Evolutionary conservation across 2,113 vertebrate genomes (phyloP), one percentile per base, ranked within the genome.

Genomic region (Micromys minutus): DNA sequence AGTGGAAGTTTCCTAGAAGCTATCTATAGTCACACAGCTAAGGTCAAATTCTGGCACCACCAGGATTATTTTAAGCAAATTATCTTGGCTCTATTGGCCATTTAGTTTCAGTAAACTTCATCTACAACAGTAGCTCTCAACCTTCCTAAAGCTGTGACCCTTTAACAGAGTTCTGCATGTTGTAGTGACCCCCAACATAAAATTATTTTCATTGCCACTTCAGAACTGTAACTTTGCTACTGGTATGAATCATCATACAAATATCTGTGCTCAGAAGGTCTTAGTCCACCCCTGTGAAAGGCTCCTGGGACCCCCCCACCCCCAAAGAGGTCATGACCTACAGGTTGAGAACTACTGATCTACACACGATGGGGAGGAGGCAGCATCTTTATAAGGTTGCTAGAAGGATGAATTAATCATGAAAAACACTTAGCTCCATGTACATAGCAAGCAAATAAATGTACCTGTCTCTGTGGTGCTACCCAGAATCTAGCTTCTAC

Each of bases 101-200:
- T 79, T 93, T 67, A 75, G 19, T 69, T 93, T 93, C 71, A 72
- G 11, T 59, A 67, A 89, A 89, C 93, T 89, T 96, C 52, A 67
- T 67, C 57, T 75, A 87, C n/a, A 95, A 86, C 91, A 84, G 61
- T 59, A 61, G 81, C 31, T 29, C 39, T 21, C 79, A 59, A 29
- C 13, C 36, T 59, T 83, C 55, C n/a, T 59, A 83, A 81, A 24
- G 12, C n/a, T 29, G n/a, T 12, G 3, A 39, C 17, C 17, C 4
- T 79, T 39, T 81, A 26, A 26, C 50, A 39, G 6, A 39, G 24
- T 42, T 83, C 9, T n/a, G 39, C 55, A 29, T 61, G n/a, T 17
- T 83, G 7, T 59, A n/a, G 22, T 10, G 13, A 61, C n/a, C 36
- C 42, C 74, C 74, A 47, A 15, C 42, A 47, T 26, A 83, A n/a